phyloP scores from a whole-genome alignment of 2,888 invertebrate species.

The Altica lythri region DNA sequence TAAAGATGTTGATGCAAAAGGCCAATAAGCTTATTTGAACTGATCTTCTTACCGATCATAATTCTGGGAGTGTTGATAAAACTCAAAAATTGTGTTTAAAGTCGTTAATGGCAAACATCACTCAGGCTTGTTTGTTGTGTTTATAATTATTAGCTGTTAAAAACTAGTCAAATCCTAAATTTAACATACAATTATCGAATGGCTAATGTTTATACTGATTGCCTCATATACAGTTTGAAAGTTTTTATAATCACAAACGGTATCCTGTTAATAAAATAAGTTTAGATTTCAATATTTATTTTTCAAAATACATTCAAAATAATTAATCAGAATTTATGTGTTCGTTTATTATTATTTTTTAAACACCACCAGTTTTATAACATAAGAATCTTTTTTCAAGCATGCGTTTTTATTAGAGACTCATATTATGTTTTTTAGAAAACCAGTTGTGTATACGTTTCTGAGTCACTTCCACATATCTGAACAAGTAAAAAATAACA shows the following conservation, averaged over 20 bases:
- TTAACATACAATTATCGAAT: slow-evolving; percentile 20
- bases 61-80: slow-evolving; percentile 26
- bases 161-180: slow-evolving; percentile 19
- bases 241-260: slow-evolving; percentile 35
- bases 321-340: too few relatives aligned
- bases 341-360: too few relatives aligned
- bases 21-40: slow-evolving; percentile 18
- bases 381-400: too few relatives aligned
- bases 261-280: slow-evolving; percentile 32
- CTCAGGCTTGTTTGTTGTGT: slow-evolving; percentile 29
- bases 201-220: slow-evolving; percentile 21
- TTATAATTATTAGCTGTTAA: slow-evolving; percentile 32
- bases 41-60: slow-evolving; percentile 14
- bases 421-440: too few relatives aligned
- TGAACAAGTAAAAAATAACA: too few relatives aligned
- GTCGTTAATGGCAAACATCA: slow-evolving; percentile 27
- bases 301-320: too few relatives aligned
- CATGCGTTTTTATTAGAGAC: too few relatives aligned
- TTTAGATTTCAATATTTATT: too few relatives aligned
- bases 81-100: slow-evolving; percentile 10
- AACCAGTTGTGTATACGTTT: too few relatives aligned
- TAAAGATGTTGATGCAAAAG: slow-evolving; percentile 21
- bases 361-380: too few relatives aligned
- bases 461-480: too few relatives aligned
- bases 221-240: too few relatives aligned